A percentile compares a stretch with the other conserved stretches of the same genome.
These are phyloP conservation scores for Nesogale talazaci DNA, from an alignment of 2,113 vertebrate species.

Conservation along the genomic window DNA sequence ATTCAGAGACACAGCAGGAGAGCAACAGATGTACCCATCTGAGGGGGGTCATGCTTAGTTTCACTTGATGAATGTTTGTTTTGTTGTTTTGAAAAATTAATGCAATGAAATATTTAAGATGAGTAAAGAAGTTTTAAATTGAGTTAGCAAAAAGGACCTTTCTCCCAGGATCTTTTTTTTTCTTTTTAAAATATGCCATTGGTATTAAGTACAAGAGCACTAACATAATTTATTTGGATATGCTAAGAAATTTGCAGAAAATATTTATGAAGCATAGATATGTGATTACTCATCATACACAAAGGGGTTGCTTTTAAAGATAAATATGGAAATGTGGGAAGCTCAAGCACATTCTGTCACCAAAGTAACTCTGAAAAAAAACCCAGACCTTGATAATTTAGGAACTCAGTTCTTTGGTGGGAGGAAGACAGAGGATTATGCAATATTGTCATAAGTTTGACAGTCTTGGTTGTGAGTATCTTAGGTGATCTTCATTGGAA, in stretches of 20 bases:
- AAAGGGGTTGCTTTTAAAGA: neutral
- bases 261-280: neutral
- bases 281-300: neutral
- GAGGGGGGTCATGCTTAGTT: conserved; percentile 88
- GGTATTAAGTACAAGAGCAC: conserved; percentile 71
- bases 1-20: conserved; percentile 85
- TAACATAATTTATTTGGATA: conserved; percentile 16
- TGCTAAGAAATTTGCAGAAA: conserved; percentile 49
- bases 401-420: neutral
- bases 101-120: conserved; percentile 89
- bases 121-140: conserved; percentile 85
- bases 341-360: neutral
- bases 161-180: conserved; percentile 70
- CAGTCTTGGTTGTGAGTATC: neutral
- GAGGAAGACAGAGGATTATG: neutral
- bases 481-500: neutral
- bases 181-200: conserved; percentile 17
- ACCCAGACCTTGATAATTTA: neutral
- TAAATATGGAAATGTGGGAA: conserved; percentile 1
- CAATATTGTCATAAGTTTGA: neutral
- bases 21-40: conserved; percentile 87
- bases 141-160: conserved; percentile 77
- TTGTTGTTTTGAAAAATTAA: conserved; percentile 89
- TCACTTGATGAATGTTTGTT: conserved; percentile 90
- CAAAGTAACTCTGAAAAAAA: conserved; percentile 24